A percentile compares a stretch with the other conserved stretches of the same genome.
phyloP scores from a whole-genome alignment of 1,140 invertebrate genomes.

The Octopus sinensis region DNA sequence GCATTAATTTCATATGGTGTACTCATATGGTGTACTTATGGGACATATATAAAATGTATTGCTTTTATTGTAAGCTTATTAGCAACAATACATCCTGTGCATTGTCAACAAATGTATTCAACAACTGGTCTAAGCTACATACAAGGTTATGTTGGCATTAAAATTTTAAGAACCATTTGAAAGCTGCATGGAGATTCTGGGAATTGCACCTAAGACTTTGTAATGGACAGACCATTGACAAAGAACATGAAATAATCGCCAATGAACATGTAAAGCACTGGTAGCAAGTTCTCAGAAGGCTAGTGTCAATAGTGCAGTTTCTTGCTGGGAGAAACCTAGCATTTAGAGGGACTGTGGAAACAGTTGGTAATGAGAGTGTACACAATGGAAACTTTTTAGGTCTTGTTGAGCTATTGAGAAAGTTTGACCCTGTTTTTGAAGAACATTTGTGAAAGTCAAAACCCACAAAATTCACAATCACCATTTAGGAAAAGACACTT shows the following conservation, averaged over 20 bases:
- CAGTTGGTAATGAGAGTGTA: background rate
- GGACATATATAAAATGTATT: no score
- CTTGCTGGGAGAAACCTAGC: background rate
- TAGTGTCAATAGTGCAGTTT: background rate
- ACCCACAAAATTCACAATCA: background rate
- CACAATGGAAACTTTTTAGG: background rate
- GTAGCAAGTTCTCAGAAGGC: background rate
- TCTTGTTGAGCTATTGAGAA: background rate
- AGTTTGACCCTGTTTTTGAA: background rate
- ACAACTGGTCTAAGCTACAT: background rate
- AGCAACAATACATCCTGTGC: background rate
- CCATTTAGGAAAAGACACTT: background rate
- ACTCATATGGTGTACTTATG: no score
- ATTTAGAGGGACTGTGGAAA: background rate
- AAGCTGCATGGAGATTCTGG: background rate
- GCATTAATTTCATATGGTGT: no score
- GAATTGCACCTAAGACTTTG: background rate
- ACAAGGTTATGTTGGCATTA: background rate
- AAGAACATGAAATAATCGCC: background rate
- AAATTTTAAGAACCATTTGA: background rate
- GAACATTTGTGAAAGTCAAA: background rate
- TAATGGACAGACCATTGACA: background rate
- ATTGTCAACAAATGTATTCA: background rate
- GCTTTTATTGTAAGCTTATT: background rate
- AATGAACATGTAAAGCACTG: background rate